Evolutionary conservation across 1,140 invertebrate genomes (phyloP), one percentile per base, ranked within the genome.

Genomic region (Brachionus sp.): DNA sequence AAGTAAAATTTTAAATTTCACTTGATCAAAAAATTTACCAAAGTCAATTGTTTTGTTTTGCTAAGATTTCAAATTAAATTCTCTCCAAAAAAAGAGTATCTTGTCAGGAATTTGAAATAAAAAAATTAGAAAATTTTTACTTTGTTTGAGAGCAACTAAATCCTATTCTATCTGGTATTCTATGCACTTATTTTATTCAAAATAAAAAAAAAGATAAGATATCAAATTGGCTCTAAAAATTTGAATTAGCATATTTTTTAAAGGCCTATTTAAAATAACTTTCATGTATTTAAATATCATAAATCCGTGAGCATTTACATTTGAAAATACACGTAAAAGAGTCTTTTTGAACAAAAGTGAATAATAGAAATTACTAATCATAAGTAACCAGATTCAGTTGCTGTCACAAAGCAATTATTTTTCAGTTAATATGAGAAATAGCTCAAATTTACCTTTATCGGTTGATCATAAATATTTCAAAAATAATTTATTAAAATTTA

Each of bases 401-500:
- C 50, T 57, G 50, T 57, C 50, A 57, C 19, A 57, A 57, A 57
- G 16, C 50, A 16, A 19, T 19, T 25, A 25, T 23, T 57, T n/a
- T 57, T 57, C 50, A 57, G 50, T 57, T 57, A 57, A 57, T 19
- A 57, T 57, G 50, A 57, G 50, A 57, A 57, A 57, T 13, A 57
- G 33, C 25, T 66, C 9, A 70, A 70, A 70, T 70, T 39, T 70
- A 70, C 66, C 66, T 70, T 70, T 70, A 70, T 70, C 66, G 66
- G 50, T 57, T 70, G 66, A 37, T 37, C 37, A 37, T 70, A 37
- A 37, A 70, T 70, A 39, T 70, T 70, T 37, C 29, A 37, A 70
- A 70, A 70, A 70, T 70, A 70, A 70, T 70, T 70, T 70, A 70
- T 70, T 70, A 70, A 70, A 70, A 70, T 70, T 70, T 70, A 33